A percentile compares a stretch with the other conserved stretches of the same genome.
Conservation (phyloP, 2,888 invertebrate species). For the Drosophila greeni region DNA sequence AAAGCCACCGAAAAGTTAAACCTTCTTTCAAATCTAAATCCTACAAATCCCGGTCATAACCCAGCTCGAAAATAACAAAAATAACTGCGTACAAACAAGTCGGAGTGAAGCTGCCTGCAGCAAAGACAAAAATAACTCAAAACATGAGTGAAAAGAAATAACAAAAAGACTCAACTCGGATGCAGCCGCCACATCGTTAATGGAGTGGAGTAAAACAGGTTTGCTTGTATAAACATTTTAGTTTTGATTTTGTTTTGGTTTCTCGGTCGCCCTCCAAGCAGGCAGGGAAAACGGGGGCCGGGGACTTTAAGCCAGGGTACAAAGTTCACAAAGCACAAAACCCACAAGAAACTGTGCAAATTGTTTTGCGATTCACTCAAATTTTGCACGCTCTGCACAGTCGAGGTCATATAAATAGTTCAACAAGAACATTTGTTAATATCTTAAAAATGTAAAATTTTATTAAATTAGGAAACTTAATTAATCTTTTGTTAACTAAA, state of each 20-base stretch:
- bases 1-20: slow-evolving; percentile 16
- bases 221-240: slow-evolving; percentile 37
- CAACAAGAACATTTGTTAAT: too few species aligned
- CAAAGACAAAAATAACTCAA: background rate
- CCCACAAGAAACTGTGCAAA: slow-evolving; percentile 12
- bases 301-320: slow-evolving; percentile 36
- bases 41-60: slow-evolving; percentile 20
- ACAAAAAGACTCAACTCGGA: slow-evolving; percentile 11
- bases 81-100: slow-evolving; percentile 16
- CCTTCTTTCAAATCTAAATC: background rate
- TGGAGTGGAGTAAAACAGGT: slow-evolving; percentile 53
- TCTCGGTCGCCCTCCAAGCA: slow-evolving; percentile 22
- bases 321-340: slow-evolving; percentile 35
- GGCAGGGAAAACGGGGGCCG: background rate
- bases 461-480: too few species aligned
- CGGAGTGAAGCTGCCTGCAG: background rate
- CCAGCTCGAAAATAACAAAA: slow-evolving; percentile 3
- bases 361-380: slow-evolving; percentile 16
- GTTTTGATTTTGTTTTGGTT: slow-evolving; percentile 29
- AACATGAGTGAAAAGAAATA: background rate
- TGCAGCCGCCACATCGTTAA: slow-evolving; percentile 29
- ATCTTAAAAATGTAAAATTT: background rate
- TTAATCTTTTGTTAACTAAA: too few species aligned
- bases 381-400: slow-evolving; percentile 21
- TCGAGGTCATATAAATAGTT: background rate